Base-by-base conservation (phyloP, 2,888 invertebrate genomes). In the Scaptomyza polygonia region DNA sequence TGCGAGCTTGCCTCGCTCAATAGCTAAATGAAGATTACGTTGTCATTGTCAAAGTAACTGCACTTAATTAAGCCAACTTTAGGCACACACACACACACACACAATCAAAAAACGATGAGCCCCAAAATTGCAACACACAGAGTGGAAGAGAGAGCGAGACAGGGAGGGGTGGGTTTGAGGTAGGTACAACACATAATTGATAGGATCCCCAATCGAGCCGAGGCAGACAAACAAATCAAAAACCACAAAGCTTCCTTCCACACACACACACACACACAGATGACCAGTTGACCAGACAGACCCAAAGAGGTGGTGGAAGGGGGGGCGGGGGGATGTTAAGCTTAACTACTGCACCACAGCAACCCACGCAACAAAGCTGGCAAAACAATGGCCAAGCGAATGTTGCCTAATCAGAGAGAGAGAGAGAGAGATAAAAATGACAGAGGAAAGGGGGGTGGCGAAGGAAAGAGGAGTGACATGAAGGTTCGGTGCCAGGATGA, bases 1-100 rank as follows among this genome's bases (percentile, higher is more conserved):
- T 77, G 54, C 57, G 11, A 62, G 11, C 14, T 66, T 9, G 16
- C 8, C 8, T 8, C 16, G 7, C 14, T 7, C 57, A 36, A 54
- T 54, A 47, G 80, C 72, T 47, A 68, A 77, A 75, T 78, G 72
- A 72, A 79, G 82, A 82, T 85, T 79, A 79, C 77, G 70, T 79
- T 63, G 82, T 72, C 85, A 82, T 74, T 82, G 85, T 72, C 85
- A 77, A 69, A 82, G 85, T 69, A 79, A 80, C 72, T 80, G 86
- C 80, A 83, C 79, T 86, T 79, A 84, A 84, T 84, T 86, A 84
- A 86, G 83, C 79, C 83, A 82, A 85, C 69, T 79, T 73, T 76
- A 77, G 79, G 45, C 55, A 54, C 16, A 47, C 12, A 32, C 12
- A 9, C 30, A 47, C 9, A 43, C 42, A 42, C 12, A 21, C 3